These are phyloP conservation scores for Halcyon smyrnensis DNA, from an alignment of 2,797 vertebrate genomes.

Conservation along the genomic window DNA sequence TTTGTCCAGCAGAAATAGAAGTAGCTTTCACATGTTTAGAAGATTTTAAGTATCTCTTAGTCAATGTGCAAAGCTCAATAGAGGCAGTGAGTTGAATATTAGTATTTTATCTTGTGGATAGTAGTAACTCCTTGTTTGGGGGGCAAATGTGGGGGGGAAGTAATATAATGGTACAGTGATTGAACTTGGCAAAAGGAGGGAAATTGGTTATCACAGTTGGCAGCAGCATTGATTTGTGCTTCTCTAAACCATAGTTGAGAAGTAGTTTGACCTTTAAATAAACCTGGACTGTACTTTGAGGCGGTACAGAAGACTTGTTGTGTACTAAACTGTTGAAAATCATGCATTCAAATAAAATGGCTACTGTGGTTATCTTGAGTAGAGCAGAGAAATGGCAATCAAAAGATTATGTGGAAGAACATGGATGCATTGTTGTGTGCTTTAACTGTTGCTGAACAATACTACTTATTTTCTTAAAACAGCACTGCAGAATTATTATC, in stretches of 20 bases:
- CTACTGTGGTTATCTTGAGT: not conserved
- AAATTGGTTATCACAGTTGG: slow-evolving; percentile 12
- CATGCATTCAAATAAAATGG: not conserved
- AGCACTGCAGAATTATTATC: not conserved
- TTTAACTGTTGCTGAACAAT: not conserved
- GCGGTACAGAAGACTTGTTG: not conserved
- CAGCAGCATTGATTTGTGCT: slow-evolving; percentile 16
- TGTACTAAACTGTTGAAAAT: not conserved
- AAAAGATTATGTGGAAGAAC: not conserved
- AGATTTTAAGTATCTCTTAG: not conserved
- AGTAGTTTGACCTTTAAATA: slow-evolving; percentile 18
- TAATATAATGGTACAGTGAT: not conserved
- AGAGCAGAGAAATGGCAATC: slow-evolving; percentile 4
- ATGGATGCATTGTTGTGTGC: not conserved
- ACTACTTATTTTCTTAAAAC: not conserved
- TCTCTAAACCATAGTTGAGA: slow-evolving; percentile 29
- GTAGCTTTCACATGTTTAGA: not conserved
- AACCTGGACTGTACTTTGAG: not conserved
- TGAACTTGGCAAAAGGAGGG: slow-evolving; percentile 15
- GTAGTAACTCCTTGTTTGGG: slow-evolving; percentile 12
- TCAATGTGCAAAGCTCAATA: not conserved
- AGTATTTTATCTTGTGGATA: not conserved
- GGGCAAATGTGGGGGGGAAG: not conserved
- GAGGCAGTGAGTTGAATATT: not conserved
- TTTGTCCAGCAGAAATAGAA: not conserved